Evolutionary conservation across 2,797 vertebrate genomes (phyloP).

Genomic region (Malacoctenus gilli): DNA sequence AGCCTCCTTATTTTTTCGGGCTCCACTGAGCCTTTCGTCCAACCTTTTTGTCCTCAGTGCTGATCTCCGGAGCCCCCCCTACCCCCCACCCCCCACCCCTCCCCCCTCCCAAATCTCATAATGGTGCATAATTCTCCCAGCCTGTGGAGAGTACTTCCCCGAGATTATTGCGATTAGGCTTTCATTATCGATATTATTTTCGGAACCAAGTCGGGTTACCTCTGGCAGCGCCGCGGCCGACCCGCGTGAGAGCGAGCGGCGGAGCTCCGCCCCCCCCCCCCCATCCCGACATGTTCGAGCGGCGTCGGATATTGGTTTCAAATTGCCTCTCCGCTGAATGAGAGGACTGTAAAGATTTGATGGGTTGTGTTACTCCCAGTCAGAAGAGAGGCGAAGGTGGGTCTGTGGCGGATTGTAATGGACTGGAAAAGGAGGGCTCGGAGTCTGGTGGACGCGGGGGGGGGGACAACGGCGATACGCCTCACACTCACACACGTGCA

Average conservation of each 20-base stretch:
- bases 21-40: slow-evolving; percentile 45
- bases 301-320: slow-evolving; percentile 71
- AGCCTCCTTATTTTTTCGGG: slow-evolving; percentile 37
- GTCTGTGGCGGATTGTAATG: slow-evolving; percentile 71
- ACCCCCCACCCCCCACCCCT: slow-evolving; percentile 44
- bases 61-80: slow-evolving; percentile 45
- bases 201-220: slow-evolving; percentile 53
- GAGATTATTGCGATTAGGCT: slow-evolving; percentile 58
- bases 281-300: slow-evolving; percentile 58
- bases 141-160: slow-evolving; percentile 30
- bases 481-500: slow-evolving; percentile 30
- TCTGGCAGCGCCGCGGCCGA: slow-evolving; percentile 46
- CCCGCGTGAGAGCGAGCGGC: slow-evolving; percentile 45
- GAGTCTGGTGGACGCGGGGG: slow-evolving; percentile 32
- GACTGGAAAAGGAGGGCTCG: slow-evolving; percentile 50
- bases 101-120: slow-evolving; percentile 63
- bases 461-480: slow-evolving; percentile 31
- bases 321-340: slow-evolving; percentile 63
- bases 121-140: slow-evolving; percentile 55
- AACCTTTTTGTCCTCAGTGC: slow-evolving; percentile 43
- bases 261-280: too few species aligned
- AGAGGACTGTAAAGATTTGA: slow-evolving; percentile 69
- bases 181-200: slow-evolving; percentile 69
- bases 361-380: slow-evolving; percentile 69
- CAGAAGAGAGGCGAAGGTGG: slow-evolving; percentile 46